Base-by-base conservation (phyloP, 2,113 vertebrate genomes). In the Neolamprologus longior region DNA sequence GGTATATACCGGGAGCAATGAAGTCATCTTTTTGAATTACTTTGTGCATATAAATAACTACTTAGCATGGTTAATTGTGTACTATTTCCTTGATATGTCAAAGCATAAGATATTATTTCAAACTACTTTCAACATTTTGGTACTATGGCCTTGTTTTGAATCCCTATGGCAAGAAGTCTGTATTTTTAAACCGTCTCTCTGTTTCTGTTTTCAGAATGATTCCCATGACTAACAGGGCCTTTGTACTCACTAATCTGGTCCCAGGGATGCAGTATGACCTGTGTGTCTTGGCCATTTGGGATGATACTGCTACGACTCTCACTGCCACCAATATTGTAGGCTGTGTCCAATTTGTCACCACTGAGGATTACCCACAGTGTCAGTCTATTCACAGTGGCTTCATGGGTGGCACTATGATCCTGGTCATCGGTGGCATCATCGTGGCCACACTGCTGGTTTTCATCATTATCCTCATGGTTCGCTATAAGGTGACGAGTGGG, bases 291-390 rank as follows among this genome's bases (percentile, higher is more conserved):
- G 98, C 98, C 84, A 98, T 98, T 93, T 99, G 98, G 98, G 98
- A 99, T 3, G 98, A 99, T 96, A 97, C 97, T 0, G 98, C 98
- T 86, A 99, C 98, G 0, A 98, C 98, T 0, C 97, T 99, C 84
- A 99, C 98, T 0, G 98, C 98, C 91, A 99, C 99, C 94, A 99
- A 98, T 84, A 97, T 99, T 13, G 98, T 99, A 42, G 99, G 99
- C 88, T 99, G 99, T 0, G 97, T 97, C 87, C 97, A 98, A 94
- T 99, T 99, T 95, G 95, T 97, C 95, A 99, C 99, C 91, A 96
- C 96, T 66, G 98, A 98, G 10, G 98, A 99, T 89, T 98, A 98
- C 87, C 97, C 98, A 0, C 98, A 98, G 91, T 99, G 99, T 92
- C 98, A 98, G 90, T 98, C 98, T 0, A 96, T 99, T 93, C 98